These are phyloP conservation scores for Odontocolon sp. DNA, from an alignment of 2,888 invertebrate species.

Conservation along the genomic window DNA sequence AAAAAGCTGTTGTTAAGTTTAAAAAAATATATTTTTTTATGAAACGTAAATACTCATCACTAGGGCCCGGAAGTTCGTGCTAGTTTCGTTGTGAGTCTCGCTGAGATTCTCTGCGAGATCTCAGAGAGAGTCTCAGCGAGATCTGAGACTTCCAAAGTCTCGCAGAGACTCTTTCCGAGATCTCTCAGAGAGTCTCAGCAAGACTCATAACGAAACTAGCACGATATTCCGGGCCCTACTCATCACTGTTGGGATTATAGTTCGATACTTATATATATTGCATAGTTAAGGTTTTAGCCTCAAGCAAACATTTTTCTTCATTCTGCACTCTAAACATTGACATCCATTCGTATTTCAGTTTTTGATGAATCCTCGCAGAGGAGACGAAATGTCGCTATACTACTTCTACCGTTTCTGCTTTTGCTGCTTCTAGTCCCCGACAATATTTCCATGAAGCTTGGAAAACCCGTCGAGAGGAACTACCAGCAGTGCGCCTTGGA, in stretches of 20 bases:
- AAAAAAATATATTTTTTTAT: too few relatives aligned
- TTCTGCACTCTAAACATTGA: constrained; percentile 35
- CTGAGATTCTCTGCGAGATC: too few relatives aligned
- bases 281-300: constrained; percentile 19
- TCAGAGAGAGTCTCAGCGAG: too few relatives aligned
- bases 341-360: background rate
- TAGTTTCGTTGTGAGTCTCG: too few relatives aligned
- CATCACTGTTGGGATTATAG: background rate
- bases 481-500: constrained; percentile 35
- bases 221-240: too few relatives aligned
- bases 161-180: too few relatives aligned
- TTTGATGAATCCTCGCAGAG: constrained; percentile 29
- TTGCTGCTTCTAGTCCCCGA: constrained; percentile 23
- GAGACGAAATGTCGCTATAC: constrained; percentile 22
- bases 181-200: too few relatives aligned
- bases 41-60: too few relatives aligned
- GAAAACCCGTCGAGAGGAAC: background rate
- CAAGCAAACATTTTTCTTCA: constrained; percentile 30
- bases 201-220: too few relatives aligned
- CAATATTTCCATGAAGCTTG: constrained; percentile 51
- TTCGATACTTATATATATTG: background rate
- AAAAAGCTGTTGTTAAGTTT: too few relatives aligned
- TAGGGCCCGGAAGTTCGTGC: too few relatives aligned
- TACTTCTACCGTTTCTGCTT: constrained; percentile 14
- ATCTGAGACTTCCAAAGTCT: too few relatives aligned